Percentiles rank a stretch among this genome's conserved stretches.
Evolutionary conservation across 64 coral and sea anemone genomes (phyloP).

Genomic region (Anthopleura sola): DNA sequence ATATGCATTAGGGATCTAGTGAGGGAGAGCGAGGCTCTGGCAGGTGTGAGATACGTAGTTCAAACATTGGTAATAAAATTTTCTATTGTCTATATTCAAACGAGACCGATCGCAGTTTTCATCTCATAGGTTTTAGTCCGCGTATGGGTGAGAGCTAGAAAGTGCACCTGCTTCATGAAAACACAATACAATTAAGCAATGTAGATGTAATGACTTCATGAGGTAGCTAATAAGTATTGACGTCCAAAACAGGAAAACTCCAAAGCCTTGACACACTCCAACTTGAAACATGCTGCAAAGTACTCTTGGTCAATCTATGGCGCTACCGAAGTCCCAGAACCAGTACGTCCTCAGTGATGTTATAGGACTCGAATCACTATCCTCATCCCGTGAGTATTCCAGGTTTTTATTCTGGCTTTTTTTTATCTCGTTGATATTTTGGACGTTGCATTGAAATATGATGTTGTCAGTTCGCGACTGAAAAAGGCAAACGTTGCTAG

Average conservation of each 20-base stretch:
- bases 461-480: neutral
- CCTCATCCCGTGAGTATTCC: constrained; percentile 25
- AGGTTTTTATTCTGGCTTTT: neutral
- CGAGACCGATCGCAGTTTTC: constrained; percentile 84
- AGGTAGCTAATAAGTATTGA: constrained; percentile 90
- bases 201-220: constrained; percentile 71
- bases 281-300: constrained; percentile 9
- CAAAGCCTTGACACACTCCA: constrained; percentile 25
- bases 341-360: constrained; percentile 92
- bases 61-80: constrained; percentile 90
- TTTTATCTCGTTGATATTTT: neutral
- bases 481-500: neutral
- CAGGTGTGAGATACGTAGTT: constrained; percentile 18
- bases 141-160: constrained; percentile 54
- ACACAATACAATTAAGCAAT: constrained; percentile 65
- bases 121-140: constrained; percentile 54
- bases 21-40: neutral
- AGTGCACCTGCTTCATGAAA: constrained; percentile 61
- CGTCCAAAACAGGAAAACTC: constrained; percentile 36
- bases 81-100: constrained; percentile 95
- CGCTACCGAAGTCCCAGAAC: constrained; percentile 63
- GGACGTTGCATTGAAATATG: neutral
- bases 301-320: constrained; percentile 64
- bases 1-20: neutral
- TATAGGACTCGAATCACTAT: constrained; percentile 66